A percentile compares a stretch with the other conserved stretches of the same genome.
Evolutionary conservation across 1,140 invertebrate genomes (phyloP).

Genomic region (Dinothrombium tinctorium): DNA sequence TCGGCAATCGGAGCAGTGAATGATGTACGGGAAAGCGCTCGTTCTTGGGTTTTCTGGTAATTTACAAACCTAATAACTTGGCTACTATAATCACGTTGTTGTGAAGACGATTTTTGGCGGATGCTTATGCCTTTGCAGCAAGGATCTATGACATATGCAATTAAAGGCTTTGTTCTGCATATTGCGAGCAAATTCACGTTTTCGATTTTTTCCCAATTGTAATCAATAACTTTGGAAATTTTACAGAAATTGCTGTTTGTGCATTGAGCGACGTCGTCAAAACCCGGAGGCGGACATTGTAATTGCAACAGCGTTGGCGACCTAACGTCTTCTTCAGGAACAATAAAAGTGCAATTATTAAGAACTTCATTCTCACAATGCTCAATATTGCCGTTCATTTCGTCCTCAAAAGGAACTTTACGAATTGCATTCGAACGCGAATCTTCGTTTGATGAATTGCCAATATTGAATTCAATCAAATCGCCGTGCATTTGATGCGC

Average conservation of each 20-base stretch:
- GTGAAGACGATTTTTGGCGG: not conserved
- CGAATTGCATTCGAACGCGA: no score
- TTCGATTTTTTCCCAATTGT: not conserved
- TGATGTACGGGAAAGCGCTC: not conserved
- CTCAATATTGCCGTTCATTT: no score
- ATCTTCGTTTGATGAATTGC: no score
- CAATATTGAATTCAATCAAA: no score
- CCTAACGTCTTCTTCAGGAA: no score
- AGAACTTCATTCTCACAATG: no score
- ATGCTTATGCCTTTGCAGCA: not conserved
- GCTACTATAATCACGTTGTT: not conserved
- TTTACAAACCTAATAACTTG: conserved; percentile 1
- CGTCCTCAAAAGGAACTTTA: no score
- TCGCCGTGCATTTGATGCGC: no score
- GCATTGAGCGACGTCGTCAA: not conserved
- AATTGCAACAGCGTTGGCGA: no score
- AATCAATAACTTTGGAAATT: not conserved
- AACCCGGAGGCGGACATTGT: no score
- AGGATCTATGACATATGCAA: not conserved
- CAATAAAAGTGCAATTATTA: no score
- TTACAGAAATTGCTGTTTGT: conserved; percentile 3
- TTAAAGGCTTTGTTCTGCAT: not conserved
- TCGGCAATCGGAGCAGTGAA: not conserved
- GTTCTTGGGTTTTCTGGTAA: not conserved
- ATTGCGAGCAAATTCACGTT: not conserved